phyloP scores from a whole-genome alignment of 2,888 invertebrate species.

The Torymus aiolomorphi region DNA sequence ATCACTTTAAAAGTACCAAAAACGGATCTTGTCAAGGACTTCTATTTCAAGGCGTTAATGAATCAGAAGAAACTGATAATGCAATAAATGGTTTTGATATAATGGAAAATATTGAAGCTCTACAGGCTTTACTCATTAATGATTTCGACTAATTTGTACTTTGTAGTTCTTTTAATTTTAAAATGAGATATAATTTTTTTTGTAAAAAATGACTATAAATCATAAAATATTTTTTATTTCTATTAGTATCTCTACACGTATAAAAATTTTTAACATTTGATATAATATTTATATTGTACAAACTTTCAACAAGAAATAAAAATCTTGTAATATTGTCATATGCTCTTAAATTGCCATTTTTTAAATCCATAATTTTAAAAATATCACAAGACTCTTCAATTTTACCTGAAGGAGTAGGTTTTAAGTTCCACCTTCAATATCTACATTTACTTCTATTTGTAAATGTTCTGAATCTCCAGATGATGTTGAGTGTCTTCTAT shows the following conservation, averaged over 20 bases:
- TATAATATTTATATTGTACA: constrained; percentile 35
- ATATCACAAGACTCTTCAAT: constrained; percentile 31
- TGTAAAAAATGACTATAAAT: constrained; percentile 6
- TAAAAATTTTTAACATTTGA: constrained; percentile 33
- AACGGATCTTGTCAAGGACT: constrained; percentile 58
- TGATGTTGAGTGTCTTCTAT: constrained; percentile 65
- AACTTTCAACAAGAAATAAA: constrained; percentile 25
- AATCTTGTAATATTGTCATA: constrained; percentile 34
- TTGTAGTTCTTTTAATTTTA: not conserved
- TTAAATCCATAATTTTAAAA: constrained; percentile 13
- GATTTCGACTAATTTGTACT: not conserved
- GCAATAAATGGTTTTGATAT: not conserved
- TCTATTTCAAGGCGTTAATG: constrained; percentile 61
- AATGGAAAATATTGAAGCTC: constrained; percentile 11
- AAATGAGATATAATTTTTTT: not conserved
- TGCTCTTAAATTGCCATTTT: not conserved
- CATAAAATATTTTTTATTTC: constrained; percentile 24
- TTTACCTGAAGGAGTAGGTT: not conserved
- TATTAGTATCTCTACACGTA: constrained; percentile 9
- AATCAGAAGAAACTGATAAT: constrained; percentile 16
- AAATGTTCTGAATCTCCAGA: constrained; percentile 67
- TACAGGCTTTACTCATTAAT: not conserved
- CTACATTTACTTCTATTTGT: constrained; percentile 65
- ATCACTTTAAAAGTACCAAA: constrained; percentile 59
- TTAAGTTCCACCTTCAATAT: constrained; percentile 61